Evolutionary conservation across 2,888 invertebrate genomes (phyloP).

Genomic region (Pomacea canaliculata): DNA sequence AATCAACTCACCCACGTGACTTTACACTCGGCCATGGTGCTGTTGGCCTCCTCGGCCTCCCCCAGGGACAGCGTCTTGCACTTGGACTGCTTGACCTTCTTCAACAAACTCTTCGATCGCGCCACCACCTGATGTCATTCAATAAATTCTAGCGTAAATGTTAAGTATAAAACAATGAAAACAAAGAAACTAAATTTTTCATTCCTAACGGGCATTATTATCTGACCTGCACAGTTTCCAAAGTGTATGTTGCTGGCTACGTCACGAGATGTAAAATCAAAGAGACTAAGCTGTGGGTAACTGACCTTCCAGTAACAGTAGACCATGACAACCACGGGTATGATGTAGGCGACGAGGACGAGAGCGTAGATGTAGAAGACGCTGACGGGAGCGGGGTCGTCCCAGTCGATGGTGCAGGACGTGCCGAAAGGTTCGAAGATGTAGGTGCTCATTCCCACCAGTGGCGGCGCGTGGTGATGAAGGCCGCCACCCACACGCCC

Average conservation of each 20-base stretch:
- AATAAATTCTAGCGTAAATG: background rate
- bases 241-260: too few species aligned
- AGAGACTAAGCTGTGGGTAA: background rate
- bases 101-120: background rate
- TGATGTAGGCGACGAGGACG: constrained; percentile 32
- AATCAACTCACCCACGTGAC: constrained; percentile 19
- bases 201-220: too few species aligned
- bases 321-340: constrained; percentile 34
- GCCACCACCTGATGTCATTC: constrained; percentile 9
- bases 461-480: constrained; percentile 34
- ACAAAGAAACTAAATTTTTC: too few species aligned
- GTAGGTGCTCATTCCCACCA: constrained; percentile 42
- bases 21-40: constrained; percentile 19
- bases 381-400: constrained; percentile 23
- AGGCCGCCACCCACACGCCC: constrained; percentile 31
- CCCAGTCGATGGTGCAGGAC: constrained; percentile 46
- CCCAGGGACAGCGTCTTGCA: constrained; percentile 9
- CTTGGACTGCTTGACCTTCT: background rate
- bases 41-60: constrained; percentile 17
- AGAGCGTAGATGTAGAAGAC: constrained; percentile 37
- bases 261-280: too few species aligned
- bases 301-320: constrained; percentile 35
- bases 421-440: constrained; percentile 42
- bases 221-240: too few species aligned
- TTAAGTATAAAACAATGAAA: too few species aligned